These are phyloP conservation scores for Lithophane ornitopus DNA, from an alignment of 2,888 invertebrate genomes.

Conservation along the genomic window DNA sequence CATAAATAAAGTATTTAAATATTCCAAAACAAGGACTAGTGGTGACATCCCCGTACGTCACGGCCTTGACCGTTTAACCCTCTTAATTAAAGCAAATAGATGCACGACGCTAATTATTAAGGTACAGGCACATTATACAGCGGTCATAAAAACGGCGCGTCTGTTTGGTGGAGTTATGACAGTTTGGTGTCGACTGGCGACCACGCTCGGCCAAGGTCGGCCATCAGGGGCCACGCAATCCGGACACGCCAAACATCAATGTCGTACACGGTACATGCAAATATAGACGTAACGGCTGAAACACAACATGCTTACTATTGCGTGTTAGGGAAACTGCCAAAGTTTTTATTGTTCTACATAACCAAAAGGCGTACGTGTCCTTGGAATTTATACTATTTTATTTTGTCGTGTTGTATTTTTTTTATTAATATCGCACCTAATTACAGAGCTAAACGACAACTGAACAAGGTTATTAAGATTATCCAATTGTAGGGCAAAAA, in stretches of 20 bases:
- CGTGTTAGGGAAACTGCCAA: constrained; percentile 63
- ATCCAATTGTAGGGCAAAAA: constrained; percentile 32
- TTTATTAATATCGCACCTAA: constrained; percentile 48
- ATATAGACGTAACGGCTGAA: constrained; percentile 60
- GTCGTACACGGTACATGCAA: constrained; percentile 62
- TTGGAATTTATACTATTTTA: constrained; percentile 52
- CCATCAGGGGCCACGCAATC: constrained; percentile 63
- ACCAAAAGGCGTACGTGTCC: constrained; percentile 59
- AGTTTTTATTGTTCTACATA: constrained; percentile 62
- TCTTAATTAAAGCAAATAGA: constrained; percentile 74
- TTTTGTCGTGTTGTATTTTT: constrained; percentile 36
- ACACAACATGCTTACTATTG: constrained; percentile 54
- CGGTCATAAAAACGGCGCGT: constrained; percentile 53
- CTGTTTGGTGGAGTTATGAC: constrained; percentile 64
- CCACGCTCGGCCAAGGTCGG: constrained; percentile 65
- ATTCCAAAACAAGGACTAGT: constrained; percentile 62
- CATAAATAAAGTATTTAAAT: constrained; percentile 67
- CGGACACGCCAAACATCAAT: constrained; percentile 67
- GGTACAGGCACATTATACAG: constrained; percentile 49
- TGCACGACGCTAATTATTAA: constrained; percentile 74
- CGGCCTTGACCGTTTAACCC: constrained; percentile 67
- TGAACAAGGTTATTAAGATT: constrained; percentile 43
- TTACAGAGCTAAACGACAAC: constrained; percentile 34
- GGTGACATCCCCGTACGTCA: constrained; percentile 68
- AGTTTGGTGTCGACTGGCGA: constrained; percentile 65